Conservation (phyloP, 2,113 vertebrate species). For the Oncorhynchus masou region DNA sequence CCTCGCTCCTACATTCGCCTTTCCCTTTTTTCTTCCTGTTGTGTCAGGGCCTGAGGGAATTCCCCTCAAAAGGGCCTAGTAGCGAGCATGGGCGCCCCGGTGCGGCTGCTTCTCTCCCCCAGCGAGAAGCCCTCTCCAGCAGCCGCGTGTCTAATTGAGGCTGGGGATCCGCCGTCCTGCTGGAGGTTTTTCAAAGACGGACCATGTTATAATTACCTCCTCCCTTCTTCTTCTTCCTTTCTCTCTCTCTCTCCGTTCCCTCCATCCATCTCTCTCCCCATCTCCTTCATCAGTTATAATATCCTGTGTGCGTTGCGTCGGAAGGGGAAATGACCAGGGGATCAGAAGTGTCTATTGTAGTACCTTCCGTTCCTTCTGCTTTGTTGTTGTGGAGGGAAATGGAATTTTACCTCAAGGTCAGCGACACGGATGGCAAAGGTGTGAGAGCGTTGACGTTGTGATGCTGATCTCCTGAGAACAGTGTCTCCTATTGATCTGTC, state of each 20-base stretch:
- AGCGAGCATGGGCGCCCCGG: background rate
- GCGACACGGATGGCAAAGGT: conserved; percentile 66
- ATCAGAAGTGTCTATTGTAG: conserved; percentile 60
- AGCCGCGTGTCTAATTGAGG: conserved; percentile 55
- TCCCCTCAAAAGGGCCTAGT: background rate
- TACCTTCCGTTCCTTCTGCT: conserved; percentile 13
- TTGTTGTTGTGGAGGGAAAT: conserved; percentile 69
- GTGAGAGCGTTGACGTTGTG: conserved; percentile 27
- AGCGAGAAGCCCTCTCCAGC: conserved; percentile 17
- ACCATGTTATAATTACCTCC: conserved; percentile 18
- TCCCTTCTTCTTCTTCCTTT: background rate
- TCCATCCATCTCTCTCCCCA: conserved; percentile 8
- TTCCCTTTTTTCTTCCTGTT: conserved; percentile 51
- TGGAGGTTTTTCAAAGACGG: background rate
- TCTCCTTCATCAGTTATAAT: too few species aligned
- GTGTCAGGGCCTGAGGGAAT: conserved; percentile 24
- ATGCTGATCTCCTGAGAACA: conserved; percentile 26
- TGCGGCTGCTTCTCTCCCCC: conserved; percentile 8
- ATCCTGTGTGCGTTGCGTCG: too few species aligned
- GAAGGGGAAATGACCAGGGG: background rate
- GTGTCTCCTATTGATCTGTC: conserved; percentile 54
- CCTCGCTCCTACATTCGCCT: conserved; percentile 59
- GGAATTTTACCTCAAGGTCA: conserved; percentile 78
- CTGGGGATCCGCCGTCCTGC: conserved; percentile 40
- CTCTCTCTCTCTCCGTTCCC: background rate